A percentile compares a stretch with the other conserved stretches of the same genome.
Evolutionary conservation across 2,113 vertebrate genomes (phyloP).

Genomic region (Paratilapia polleni): DNA sequence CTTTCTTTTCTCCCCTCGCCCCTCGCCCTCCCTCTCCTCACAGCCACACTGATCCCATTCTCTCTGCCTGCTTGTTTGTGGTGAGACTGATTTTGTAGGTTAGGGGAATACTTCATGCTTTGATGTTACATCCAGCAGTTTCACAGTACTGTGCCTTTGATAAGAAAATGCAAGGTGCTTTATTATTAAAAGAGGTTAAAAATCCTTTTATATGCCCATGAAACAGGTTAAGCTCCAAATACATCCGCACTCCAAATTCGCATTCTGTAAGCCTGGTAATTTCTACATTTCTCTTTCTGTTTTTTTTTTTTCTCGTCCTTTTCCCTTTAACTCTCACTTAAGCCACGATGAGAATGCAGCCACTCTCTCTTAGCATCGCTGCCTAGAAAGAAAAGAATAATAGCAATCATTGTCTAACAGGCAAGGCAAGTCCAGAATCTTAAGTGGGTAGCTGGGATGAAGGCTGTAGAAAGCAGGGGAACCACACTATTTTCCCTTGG

Average conservation of each 20-base stretch:
- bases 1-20: slow-evolving; percentile 48
- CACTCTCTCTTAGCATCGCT: not conserved
- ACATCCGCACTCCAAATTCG: not conserved
- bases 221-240: slow-evolving; percentile 26
- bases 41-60: slow-evolving; percentile 68
- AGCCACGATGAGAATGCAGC: not conserved
- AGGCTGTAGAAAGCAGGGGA: slow-evolving; percentile 20
- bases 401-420: slow-evolving; percentile 50
- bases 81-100: slow-evolving; percentile 45
- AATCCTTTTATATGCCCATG: not conserved
- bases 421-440: slow-evolving; percentile 31
- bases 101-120: slow-evolving; percentile 49
- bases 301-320: not conserved
- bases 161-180: slow-evolving; percentile 36
- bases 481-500: not conserved
- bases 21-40: slow-evolving; percentile 16
- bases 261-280: not conserved
- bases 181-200: slow-evolving; percentile 49
- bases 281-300: not conserved
- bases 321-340: not conserved
- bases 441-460: slow-evolving; percentile 34
- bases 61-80: slow-evolving; percentile 57
- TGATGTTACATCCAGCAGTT: slow-evolving; percentile 62
- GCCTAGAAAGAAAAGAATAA: slow-evolving; percentile 30
- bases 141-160: slow-evolving; percentile 25